phyloP scores from a whole-genome alignment of 1,140 invertebrate genomes.

The Bombus confusus region DNA sequence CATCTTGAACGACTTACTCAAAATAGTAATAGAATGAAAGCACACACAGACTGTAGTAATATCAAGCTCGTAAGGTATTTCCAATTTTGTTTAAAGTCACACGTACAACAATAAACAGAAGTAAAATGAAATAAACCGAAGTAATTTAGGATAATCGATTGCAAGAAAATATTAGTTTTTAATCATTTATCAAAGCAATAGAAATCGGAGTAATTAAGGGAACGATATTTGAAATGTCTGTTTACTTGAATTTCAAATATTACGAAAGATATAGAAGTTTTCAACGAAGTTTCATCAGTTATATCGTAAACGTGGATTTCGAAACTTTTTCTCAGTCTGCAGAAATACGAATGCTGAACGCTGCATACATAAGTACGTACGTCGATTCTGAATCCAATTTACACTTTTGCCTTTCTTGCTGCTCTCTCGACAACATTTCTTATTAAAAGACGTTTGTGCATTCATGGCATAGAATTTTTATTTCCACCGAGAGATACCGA shows the following conservation, averaged over 20 bases:
- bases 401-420: background rate
- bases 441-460: background rate
- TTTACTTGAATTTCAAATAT: background rate
- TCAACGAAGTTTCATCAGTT: background rate
- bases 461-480: background rate
- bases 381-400: background rate
- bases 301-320: background rate
- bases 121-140: no score
- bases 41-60: no score
- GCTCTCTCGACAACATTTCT: background rate
- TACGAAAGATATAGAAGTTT: background rate
- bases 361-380: background rate
- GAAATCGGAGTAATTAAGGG: no score
- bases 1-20: no score
- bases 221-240: background rate
- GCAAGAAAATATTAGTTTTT: no score
- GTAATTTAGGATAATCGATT: no score
- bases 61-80: no score
- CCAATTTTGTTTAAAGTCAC: no score
- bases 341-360: background rate
- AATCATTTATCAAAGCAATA: no score
- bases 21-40: no score
- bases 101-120: no score
- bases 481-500: background rate
- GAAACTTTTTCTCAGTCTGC: background rate